Percentiles rank a stretch among this genome's conserved stretches.
phyloP scores from a whole-genome alignment of 2,797 vertebrate genomes.

The Acropternis orthonyx region DNA sequence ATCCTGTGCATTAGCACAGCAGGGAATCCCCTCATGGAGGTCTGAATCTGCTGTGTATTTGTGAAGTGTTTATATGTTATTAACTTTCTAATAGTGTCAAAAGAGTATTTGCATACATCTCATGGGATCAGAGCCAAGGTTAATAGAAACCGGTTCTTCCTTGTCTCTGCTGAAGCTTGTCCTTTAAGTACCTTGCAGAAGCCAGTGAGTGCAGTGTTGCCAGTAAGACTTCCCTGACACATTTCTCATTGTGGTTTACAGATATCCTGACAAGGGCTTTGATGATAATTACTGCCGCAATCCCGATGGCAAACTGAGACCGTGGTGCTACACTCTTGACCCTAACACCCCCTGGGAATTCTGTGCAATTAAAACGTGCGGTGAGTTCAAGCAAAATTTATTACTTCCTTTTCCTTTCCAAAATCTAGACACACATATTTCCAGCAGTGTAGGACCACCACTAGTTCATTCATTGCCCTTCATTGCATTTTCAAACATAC shows the following conservation, averaged over 20 bases:
- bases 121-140: neutral
- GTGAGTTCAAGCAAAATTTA: conserved; percentile 86
- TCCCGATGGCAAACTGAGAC: conserved; percentile 91
- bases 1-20: conserved; percentile 26
- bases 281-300: conserved; percentile 99
- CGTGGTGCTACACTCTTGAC: conserved; percentile 98
- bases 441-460: conserved; percentile 57
- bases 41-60: neutral
- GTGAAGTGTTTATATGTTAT: neutral
- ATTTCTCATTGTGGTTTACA: conserved; percentile 78
- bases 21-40: conserved; percentile 23
- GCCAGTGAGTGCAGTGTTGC: neutral
- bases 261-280: conserved; percentile 93
- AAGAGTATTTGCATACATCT: neutral
- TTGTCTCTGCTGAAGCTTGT: neutral
- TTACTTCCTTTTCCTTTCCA: conserved; percentile 79
- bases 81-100: neutral
- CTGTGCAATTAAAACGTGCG: conserved; percentile 94
- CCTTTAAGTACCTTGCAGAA: neutral
- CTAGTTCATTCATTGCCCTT: conserved; percentile 26
- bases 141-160: neutral
- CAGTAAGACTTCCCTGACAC: conserved; percentile 69
- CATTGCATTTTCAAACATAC: neutral
- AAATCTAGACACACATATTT: conserved; percentile 66
- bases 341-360: conserved; percentile 93